A percentile compares a stretch with the other conserved stretches of the same genome.
phyloP scores from a whole-genome alignment of 1,140 invertebrate genomes.

The Drosophila tsacasi region DNA sequence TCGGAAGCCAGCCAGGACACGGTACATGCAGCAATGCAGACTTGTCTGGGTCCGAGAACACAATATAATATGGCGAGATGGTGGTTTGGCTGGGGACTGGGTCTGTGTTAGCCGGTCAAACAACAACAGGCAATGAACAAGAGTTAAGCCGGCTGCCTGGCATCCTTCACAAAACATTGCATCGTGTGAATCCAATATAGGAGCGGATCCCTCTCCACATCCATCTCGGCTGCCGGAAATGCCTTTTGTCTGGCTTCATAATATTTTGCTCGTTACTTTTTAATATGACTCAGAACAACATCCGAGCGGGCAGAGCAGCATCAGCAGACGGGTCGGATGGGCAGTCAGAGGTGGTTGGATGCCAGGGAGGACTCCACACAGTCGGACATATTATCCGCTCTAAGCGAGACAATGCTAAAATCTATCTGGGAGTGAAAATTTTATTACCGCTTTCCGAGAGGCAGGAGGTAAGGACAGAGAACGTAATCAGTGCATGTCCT shows the following conservation, averaged over 20 bases:
- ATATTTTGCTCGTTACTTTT: constrained; percentile 83
- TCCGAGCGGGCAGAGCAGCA: constrained; percentile 42
- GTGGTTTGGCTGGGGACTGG: background rate
- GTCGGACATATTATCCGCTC: constrained; percentile 60
- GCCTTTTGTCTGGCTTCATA: constrained; percentile 81
- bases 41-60: constrained; percentile 74
- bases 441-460: constrained; percentile 66
- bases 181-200: constrained; percentile 81
- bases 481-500: constrained; percentile 74
- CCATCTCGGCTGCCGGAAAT: constrained; percentile 62
- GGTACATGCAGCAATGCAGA: constrained; percentile 78
- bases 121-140: constrained; percentile 63
- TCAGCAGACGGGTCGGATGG: constrained; percentile 35
- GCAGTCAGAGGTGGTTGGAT: constrained; percentile 2
- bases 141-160: constrained; percentile 47
- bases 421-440: constrained; percentile 78
- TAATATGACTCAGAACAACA: constrained; percentile 81
- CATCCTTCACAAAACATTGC: constrained; percentile 53
- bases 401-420: constrained; percentile 78
- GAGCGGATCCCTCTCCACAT: constrained; percentile 18
- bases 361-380: constrained; percentile 12
- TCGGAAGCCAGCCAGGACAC: constrained; percentile 40
- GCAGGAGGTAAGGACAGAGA: constrained; percentile 5
- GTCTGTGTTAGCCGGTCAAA: constrained; percentile 34
- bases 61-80: constrained; percentile 72